phyloP scores from a whole-genome alignment of 2,113 vertebrate genomes.

The Spheniscus mendiculus region DNA sequence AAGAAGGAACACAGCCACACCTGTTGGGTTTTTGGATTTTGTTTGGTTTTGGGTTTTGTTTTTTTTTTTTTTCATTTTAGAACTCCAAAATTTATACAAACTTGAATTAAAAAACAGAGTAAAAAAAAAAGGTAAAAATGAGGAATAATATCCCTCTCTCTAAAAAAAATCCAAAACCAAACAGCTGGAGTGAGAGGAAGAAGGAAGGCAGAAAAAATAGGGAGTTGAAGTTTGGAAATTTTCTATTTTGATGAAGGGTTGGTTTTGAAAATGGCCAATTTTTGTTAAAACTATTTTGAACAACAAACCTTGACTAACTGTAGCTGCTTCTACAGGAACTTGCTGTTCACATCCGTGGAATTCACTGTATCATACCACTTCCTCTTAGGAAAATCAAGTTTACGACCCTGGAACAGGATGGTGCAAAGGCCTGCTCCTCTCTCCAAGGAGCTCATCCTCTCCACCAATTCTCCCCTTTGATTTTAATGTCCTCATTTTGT shows the following conservation, averaged over 20 bases:
- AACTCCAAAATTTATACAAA: background rate
- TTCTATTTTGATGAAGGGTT: background rate
- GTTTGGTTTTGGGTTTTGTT: background rate
- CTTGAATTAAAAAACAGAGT: background rate
- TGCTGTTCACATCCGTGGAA: background rate
- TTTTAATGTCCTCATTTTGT: background rate
- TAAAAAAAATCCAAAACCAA: background rate
- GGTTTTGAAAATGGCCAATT: background rate
- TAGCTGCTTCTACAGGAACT: background rate
- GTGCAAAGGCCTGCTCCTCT: background rate
- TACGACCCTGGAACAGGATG: background rate
- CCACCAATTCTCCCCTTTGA: background rate
- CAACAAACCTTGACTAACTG: background rate
- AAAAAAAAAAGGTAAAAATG: background rate
- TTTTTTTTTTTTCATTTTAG: background rate
- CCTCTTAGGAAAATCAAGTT: background rate
- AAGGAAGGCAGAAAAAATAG: background rate
- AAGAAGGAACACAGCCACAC: background rate
- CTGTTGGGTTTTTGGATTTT: background rate
- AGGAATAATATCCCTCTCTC: background rate
- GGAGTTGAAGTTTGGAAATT: background rate
- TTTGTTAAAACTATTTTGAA: background rate
- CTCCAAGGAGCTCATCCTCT: background rate
- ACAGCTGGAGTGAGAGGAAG: background rate
- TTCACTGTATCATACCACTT: background rate